phyloP scores from a whole-genome alignment of 2,797 vertebrate species.

The Acanthornis magna region DNA sequence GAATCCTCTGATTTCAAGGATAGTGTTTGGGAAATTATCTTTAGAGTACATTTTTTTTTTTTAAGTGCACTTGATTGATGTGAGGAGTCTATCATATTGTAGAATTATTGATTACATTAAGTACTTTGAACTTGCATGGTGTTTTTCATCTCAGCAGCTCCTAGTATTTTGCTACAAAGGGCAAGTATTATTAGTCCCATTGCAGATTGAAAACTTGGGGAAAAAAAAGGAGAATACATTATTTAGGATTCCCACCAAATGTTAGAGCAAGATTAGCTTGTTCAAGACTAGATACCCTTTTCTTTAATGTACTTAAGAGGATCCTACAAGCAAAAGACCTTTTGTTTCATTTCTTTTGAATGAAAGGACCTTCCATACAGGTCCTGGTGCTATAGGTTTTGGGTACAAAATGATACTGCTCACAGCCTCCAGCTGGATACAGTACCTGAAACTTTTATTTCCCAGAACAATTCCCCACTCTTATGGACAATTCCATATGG shows the following conservation, averaged over 20 bases:
- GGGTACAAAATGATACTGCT: not conserved
- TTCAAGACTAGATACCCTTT: not conserved
- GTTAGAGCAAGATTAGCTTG: not conserved
- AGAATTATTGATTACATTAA: conserved; percentile 30
- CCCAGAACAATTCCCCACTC: not conserved
- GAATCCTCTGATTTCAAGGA: conserved; percentile 31
- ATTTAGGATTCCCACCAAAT: not conserved
- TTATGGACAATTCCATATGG: not conserved
- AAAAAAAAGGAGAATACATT: not conserved
- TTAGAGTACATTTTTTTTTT: not conserved
- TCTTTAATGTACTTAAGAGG: not conserved
- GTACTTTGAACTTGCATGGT: not conserved
- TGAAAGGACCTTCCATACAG: not conserved
- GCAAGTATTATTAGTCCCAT: not conserved
- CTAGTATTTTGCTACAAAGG: not conserved
- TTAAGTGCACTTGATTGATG: not conserved
- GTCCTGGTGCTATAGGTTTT: not conserved
- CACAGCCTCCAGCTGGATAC: not conserved
- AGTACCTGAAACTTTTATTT: not conserved
- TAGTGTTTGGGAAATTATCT: conserved; percentile 38
- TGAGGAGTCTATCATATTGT: not conserved
- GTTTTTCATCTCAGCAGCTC: not conserved
- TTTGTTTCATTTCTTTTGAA: not conserved
- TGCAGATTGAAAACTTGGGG: not conserved
- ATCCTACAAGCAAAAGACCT: not conserved